These are phyloP conservation scores for Potorous gilbertii DNA, from an alignment of 2,797 vertebrate genomes.

Conservation along the genomic window DNA sequence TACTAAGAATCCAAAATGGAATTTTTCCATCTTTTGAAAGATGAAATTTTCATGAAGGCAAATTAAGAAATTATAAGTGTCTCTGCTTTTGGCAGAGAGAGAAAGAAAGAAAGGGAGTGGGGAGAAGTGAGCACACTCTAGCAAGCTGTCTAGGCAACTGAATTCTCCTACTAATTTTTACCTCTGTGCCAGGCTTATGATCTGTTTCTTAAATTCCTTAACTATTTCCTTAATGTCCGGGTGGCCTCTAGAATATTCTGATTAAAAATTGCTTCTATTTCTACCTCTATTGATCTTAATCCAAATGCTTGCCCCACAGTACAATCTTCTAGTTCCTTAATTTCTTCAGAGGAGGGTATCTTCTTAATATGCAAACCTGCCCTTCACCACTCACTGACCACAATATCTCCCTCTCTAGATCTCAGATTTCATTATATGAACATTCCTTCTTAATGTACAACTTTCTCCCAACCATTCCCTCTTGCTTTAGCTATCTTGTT, in stretches of 20 bases:
- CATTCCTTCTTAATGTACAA: background rate
- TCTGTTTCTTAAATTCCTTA: background rate
- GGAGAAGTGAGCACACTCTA: background rate
- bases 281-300: background rate
- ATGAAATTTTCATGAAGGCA: background rate
- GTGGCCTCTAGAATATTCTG: background rate
- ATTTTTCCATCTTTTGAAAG: background rate
- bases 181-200: background rate
- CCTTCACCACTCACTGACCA: background rate
- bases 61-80: background rate
- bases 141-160: background rate
- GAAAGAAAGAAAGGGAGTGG: too few relatives aligned
- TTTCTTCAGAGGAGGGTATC: background rate
- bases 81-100: background rate
- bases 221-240: background rate
- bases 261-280: background rate
- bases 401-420: background rate
- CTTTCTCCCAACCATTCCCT: background rate
- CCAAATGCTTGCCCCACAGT: background rate
- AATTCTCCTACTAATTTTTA: background rate
- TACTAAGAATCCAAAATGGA: background rate
- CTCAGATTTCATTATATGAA: background rate
- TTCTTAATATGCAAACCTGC: background rate
- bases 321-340: background rate
- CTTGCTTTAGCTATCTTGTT: background rate